These are phyloP conservation scores for Nothocercus nigrocapillus DNA, from an alignment of 2,113 vertebrate species.

Conservation along the genomic window DNA sequence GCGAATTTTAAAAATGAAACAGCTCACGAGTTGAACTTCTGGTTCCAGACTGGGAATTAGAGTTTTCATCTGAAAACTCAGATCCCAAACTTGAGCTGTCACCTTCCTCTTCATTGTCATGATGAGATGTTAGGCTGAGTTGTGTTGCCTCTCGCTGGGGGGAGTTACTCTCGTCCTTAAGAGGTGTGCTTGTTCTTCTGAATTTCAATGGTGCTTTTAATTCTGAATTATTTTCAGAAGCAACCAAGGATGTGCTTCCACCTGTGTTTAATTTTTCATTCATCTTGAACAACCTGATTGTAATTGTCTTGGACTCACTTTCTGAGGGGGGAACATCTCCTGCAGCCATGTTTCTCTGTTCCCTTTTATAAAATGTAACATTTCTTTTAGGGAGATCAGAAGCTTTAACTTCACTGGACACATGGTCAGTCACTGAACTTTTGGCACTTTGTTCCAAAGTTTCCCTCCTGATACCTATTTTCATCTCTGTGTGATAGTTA, in stretches of 20 bases:
- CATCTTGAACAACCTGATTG: neutral
- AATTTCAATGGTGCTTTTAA: neutral
- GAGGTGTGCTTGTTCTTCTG: neutral
- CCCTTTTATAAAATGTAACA: neutral
- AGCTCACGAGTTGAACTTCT: conserved; percentile 69
- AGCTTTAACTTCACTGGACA: neutral
- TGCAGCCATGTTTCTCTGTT: neutral
- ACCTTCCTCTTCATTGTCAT: conserved; percentile 23
- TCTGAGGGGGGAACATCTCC: neutral
- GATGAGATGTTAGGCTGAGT: neutral
- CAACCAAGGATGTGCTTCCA: neutral
- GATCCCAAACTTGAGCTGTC: conserved; percentile 38
- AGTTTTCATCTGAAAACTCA: conserved; percentile 61
- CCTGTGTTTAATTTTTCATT: neutral
- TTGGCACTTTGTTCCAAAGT: conserved; percentile 7
- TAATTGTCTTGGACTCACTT: neutral
- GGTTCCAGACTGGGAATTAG: conserved; percentile 15
- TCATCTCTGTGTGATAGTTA: neutral
- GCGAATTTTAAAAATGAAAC: conserved; percentile 34
- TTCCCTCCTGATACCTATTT: neutral
- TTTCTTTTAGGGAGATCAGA: neutral
- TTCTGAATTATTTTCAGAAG: neutral
- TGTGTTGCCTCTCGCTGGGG: neutral
- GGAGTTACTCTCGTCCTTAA: neutral
- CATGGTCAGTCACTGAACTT: neutral